Conservation (phyloP, 2,888 invertebrate species). For the Drosophila nigricruria region DNA sequence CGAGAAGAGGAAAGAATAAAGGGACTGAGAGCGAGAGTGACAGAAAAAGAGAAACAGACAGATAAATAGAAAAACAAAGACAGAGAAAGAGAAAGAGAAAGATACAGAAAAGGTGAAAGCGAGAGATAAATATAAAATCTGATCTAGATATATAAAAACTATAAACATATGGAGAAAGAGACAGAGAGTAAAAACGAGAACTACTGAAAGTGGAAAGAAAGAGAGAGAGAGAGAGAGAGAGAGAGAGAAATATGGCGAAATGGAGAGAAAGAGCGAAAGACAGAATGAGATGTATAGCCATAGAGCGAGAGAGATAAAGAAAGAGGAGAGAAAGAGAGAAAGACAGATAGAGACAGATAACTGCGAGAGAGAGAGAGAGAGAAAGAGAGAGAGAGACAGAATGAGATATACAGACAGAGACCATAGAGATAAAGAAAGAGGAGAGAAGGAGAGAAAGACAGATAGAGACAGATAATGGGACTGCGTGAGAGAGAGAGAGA, state of each 20-base stretch:
- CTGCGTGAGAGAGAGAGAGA: background rate
- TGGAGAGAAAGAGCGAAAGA: background rate
- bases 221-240: background rate
- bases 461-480: background rate
- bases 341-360: background rate
- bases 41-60: background rate
- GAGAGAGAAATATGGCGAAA: too few relatives aligned
- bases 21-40: background rate
- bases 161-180: too few relatives aligned
- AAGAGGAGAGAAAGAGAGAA: background rate
- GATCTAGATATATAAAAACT: too few relatives aligned
- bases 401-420: too few relatives aligned
- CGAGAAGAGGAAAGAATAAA: background rate
- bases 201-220: too few relatives aligned
- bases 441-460: background rate
- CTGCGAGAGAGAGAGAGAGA: background rate
- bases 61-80: accelerated
- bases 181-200: too few relatives aligned
- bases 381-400: background rate
- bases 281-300: background rate
- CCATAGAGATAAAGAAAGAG: too few relatives aligned
- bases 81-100: background rate
- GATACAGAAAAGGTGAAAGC: too few relatives aligned
- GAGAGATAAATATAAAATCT: too few relatives aligned
- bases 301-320: background rate